Evolutionary conservation across 2,113 vertebrate genomes (phyloP).

Genomic region (Brachirus orientalis): DNA sequence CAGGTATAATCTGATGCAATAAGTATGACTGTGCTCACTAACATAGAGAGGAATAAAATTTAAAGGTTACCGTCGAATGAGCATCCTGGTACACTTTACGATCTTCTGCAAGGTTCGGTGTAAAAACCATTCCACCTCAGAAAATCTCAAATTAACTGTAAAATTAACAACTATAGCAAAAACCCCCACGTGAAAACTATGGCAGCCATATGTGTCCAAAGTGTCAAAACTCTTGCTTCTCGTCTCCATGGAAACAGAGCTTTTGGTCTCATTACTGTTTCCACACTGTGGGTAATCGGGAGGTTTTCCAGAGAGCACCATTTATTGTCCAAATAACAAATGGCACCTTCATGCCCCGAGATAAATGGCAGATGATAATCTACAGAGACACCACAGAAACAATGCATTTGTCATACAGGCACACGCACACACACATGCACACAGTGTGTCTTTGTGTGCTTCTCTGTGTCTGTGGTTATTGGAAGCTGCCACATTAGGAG

Average conservation of each 20-base stretch:
- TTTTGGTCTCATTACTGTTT: slow-evolving; percentile 75
- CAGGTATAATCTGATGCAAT: slow-evolving; percentile 35
- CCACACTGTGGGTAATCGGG: slow-evolving; percentile 68
- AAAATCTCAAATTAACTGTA: slow-evolving; percentile 48
- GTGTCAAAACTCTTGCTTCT: slow-evolving; percentile 66
- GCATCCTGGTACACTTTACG: neutral
- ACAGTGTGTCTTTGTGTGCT: neutral
- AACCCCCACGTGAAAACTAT: slow-evolving; percentile 41
- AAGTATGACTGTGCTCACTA: slow-evolving; percentile 25
- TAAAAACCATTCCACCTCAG: slow-evolving; percentile 20
- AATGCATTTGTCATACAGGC: slow-evolving; percentile 72
- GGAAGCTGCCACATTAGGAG: slow-evolving; percentile 34
- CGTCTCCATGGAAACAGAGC: slow-evolving; percentile 75
- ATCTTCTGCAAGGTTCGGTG: slow-evolving; percentile 15
- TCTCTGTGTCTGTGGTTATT: slow-evolving; percentile 31
- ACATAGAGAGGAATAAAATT: slow-evolving; percentile 25
- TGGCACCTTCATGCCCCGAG: slow-evolving; percentile 70
- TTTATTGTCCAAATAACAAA: slow-evolving; percentile 79
- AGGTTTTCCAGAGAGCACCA: slow-evolving; percentile 70
- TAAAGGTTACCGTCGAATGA: slow-evolving; percentile 25
- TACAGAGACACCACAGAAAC: slow-evolving; percentile 64
- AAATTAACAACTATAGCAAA: slow-evolving; percentile 46
- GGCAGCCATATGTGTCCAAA: slow-evolving; percentile 49
- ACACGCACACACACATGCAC: slow-evolving; percentile 43
- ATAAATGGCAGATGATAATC: slow-evolving; percentile 79